Evolutionary conservation across 2,888 invertebrate species (phyloP).

Genomic region (Cheilosia scutellata): DNA sequence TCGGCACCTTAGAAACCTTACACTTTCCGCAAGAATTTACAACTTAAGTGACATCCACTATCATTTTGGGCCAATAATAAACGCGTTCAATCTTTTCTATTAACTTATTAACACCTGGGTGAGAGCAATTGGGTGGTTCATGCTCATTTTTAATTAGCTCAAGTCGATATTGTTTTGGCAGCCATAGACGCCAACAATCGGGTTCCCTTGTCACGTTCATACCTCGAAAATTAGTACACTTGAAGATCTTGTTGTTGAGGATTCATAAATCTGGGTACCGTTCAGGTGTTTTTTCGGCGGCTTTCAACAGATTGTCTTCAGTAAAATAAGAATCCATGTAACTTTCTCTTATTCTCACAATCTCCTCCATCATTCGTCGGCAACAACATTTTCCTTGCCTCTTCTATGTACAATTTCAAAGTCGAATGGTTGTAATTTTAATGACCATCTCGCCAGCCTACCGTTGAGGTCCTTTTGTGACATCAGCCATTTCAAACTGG

Average conservation of each 20-base stretch:
- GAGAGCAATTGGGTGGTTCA: not conserved
- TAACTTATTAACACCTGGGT: not conserved
- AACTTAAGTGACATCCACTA: not conserved
- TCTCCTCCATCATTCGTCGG: constrained; percentile 6
- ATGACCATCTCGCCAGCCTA: not conserved
- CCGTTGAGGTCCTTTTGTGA: not conserved
- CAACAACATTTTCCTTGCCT: not conserved
- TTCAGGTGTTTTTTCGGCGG: too few relatives aligned
- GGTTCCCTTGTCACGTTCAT: not conserved
- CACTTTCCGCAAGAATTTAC: not conserved
- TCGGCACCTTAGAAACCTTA: not conserved
- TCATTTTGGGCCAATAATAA: constrained; percentile 1
- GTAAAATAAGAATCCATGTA: not conserved
- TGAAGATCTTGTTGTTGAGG: not conserved
- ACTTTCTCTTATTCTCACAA: not conserved
- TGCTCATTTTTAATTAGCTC: not conserved
- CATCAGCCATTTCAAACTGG: constrained; percentile 8
- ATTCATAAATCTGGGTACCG: not conserved
- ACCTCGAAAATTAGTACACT: not conserved
- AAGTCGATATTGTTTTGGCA: not conserved
- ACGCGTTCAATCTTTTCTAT: not conserved
- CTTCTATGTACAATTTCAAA: constrained; percentile 7
- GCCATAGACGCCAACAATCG: not conserved
- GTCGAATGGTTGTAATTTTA: not conserved
- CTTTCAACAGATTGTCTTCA: not conserved